Base-by-base conservation (phyloP, 2,113 vertebrate genomes). In the Cololabis saira region DNA sequence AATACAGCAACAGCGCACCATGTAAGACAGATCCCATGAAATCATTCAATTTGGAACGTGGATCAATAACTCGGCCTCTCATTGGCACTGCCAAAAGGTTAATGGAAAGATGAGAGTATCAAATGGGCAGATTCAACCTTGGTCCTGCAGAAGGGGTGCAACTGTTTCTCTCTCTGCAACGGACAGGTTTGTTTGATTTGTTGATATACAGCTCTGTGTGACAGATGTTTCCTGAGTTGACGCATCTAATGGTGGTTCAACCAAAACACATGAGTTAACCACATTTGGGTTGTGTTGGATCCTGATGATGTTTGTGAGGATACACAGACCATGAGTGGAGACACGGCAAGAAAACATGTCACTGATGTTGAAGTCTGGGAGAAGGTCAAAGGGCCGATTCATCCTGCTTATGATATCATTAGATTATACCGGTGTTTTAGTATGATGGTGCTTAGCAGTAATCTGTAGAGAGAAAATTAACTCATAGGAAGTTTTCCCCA, bases 151-250 rank as follows among this genome's bases (percentile, higher is more conserved):
- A 42, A 21, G 37, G 24, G 11, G 33, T 37, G 6, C 33, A 37
- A 37, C 33, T 37, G 33, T 37, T 37, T 37, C 33, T 37, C 33
- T 9, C 33, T 37, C 33, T 37, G 33, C 33, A 37, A 9, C 10
- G 6, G 30, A 45, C 11, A 33, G 40, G 21, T 55, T 56, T 71
- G 54, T 49, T 67, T 27, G 55, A 74, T 65, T 78, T 74, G 50
- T 58, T 43, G 15, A 47, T 48, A 51, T 27, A 52, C 19, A 68
- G 13, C 44, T 2, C 55, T 48, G 42, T 59, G 15, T 66, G 27
- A 50, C 60, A 62, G 48, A 76, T 63, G 64, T 71, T 71, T 52
- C 68, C 11, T 54, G 33, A 53, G 24, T 50, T 72, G 21, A 44
- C 52, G 15, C n/a, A 37, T 65, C 0, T 70, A 43, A 54, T 50